Conservation (phyloP, 2,113 vertebrate genomes). For the Trinectes maculatus region DNA sequence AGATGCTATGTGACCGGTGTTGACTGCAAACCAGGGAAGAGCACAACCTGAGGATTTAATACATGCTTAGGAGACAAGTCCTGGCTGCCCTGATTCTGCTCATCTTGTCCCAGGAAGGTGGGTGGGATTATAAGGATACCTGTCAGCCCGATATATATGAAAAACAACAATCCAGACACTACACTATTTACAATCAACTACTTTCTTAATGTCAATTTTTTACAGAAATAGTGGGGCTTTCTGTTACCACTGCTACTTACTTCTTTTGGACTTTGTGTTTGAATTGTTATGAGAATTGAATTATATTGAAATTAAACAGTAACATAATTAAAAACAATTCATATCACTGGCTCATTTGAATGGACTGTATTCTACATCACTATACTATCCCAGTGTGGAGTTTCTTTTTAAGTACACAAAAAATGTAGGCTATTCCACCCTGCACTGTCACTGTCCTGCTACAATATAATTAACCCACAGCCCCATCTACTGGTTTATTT, state of each 20-base stretch:
- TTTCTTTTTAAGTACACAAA: slow-evolving; percentile 2
- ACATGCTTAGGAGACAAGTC: slow-evolving; percentile 38
- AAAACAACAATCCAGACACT: slow-evolving; percentile 2
- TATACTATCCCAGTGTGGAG: neutral
- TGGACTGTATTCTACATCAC: neutral
- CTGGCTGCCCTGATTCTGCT: slow-evolving; percentile 66
- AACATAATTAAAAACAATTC: too few species aligned
- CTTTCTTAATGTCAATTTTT: too few species aligned
- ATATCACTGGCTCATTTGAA: neutral
- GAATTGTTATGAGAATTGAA: too few species aligned
- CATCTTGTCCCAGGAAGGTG: slow-evolving; percentile 55
- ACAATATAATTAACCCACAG: slow-evolving; percentile 7
- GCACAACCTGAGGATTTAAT: slow-evolving; percentile 58
- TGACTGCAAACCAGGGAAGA: slow-evolving; percentile 70
- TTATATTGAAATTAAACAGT: too few species aligned
- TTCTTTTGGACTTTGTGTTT: too few species aligned
- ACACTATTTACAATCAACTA: too few species aligned
- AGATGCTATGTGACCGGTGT: slow-evolving; percentile 72
- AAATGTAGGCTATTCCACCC: neutral
- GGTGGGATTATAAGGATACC: slow-evolving; percentile 40
- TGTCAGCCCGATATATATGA: slow-evolving; percentile 14
- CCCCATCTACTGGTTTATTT: slow-evolving; percentile 52
- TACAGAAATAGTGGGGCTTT: too few species aligned
- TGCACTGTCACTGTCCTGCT: neutral
- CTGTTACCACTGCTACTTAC: too few species aligned